Percentiles rank a stretch among this genome's conserved stretches.
phyloP scores from a whole-genome alignment of 2,797 vertebrate genomes.

The Dermochelys coriacea region DNA sequence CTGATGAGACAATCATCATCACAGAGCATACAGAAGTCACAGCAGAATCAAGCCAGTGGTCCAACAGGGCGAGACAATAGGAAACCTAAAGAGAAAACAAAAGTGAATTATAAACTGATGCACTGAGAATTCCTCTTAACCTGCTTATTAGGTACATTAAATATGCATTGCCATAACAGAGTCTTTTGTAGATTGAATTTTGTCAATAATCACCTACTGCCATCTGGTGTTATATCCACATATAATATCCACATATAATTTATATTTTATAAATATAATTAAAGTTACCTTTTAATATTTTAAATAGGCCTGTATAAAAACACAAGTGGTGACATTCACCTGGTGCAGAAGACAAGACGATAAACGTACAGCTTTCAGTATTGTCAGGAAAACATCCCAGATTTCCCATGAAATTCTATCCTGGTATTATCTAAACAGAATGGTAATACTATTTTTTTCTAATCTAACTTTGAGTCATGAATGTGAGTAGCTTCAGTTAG shows the following conservation, averaged over 20 bases:
- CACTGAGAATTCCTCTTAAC: fast-evolving
- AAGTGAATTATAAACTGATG: fast-evolving
- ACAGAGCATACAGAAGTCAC: too few relatives aligned
- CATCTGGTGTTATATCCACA: not conserved
- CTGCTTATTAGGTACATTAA: fast-evolving
- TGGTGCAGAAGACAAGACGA: not conserved
- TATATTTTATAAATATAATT: not conserved
- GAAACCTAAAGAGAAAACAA: fast-evolving
- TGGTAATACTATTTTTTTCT: not conserved
- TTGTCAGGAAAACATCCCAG: fast-evolving
- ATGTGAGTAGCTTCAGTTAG: not conserved
- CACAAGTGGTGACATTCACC: fast-evolving
- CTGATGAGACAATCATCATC: fast-evolving
- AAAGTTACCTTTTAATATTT: not conserved
- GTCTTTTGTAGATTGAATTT: too few relatives aligned
- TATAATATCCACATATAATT: too few relatives aligned
- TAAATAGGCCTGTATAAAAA: not conserved
- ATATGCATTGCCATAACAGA: not conserved
- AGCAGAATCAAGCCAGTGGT: too few relatives aligned
- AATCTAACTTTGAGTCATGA: not conserved
- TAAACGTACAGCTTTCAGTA: too few relatives aligned
- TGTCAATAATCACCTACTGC: not conserved
- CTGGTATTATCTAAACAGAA: not conserved
- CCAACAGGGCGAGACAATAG: too few relatives aligned
- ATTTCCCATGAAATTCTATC: fast-evolving